Base-by-base conservation (phyloP, 2,113 vertebrate genomes). In the Leptosomus discolor region DNA sequence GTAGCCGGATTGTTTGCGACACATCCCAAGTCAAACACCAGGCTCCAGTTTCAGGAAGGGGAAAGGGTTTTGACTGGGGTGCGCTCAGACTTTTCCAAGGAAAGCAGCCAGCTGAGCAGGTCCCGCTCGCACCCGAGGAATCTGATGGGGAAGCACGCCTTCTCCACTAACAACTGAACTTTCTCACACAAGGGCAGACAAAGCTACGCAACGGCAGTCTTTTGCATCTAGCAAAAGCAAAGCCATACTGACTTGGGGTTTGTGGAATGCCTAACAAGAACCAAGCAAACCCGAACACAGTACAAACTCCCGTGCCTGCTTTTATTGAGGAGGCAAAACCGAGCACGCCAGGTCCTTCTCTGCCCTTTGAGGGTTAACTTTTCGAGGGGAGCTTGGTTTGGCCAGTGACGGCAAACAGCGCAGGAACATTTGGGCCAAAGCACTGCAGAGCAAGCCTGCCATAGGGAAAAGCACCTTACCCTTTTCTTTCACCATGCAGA, bases 81-180 rank as follows among this genome's bases (percentile, higher is more conserved):
- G 0, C 1, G 5, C n/a, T 45, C 56, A 11, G 65, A 11, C 27
- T 24, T 61, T 50, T 87, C 54, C n/a, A 32, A 88, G 50, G 54
- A 61, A 73, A 69, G 50, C 54, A 69, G 60, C 12, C 36, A 73
- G 39, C 5, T 0, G 1, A 73, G 57, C 19, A 23, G 45, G 64
- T 54, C 45, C 64, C 37, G 57, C 57, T 63, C 45, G 21, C 56
- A 36, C 37, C 61, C 7, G n/a, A 83, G 53, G 39, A 37, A 48
- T 2, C 3, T 37, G 60, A 50, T 8, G 4, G 29, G 13, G 32
- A n/a, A 54, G 34, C 46, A 5, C 1, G 1, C 7, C 0, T 8
- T n/a, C 57, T 69, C n/a, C 0, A 0, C 48, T 19, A 8, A 32
- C 2, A 3, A 30, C 43, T 29, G 71, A 26, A 23, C 53, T 90